phyloP scores from a whole-genome alignment of 2,888 invertebrate species.

The Spisula subtruncata region DNA sequence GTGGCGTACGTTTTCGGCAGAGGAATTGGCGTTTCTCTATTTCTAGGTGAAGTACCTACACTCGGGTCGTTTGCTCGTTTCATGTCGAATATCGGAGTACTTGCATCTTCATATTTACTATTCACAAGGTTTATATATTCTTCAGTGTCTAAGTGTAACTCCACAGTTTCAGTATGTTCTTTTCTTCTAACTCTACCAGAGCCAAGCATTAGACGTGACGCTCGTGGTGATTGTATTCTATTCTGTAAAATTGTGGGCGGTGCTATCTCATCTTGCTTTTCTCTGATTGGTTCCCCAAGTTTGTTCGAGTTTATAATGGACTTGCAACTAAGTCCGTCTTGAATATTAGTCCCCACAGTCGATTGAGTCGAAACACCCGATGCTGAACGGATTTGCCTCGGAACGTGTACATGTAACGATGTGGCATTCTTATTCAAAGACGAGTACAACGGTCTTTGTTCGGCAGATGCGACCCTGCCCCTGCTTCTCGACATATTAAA shows the following conservation, averaged over 20 bases:
- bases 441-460: background rate
- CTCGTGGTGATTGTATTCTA: conserved; percentile 29
- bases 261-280: background rate
- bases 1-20: conserved; percentile 65
- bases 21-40: background rate
- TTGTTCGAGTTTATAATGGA: background rate
- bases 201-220: conserved; percentile 56
- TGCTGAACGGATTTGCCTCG: background rate
- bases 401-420: background rate
- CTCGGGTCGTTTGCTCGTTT: background rate
- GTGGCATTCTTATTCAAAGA: background rate
- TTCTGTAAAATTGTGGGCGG: background rate
- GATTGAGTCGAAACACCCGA: background rate
- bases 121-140: conserved; percentile 53
- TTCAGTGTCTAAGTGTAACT: conserved; percentile 51
- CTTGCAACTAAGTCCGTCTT: background rate
- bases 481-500: background rate
- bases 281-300: background rate
- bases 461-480: background rate
- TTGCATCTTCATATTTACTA: conserved; percentile 19
- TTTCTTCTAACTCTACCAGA: conserved; percentile 37
- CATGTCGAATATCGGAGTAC: conserved; percentile 37
- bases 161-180: conserved; percentile 42
- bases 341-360: background rate
- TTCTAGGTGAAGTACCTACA: background rate